Percentiles rank a stretch among this genome's conserved stretches.
phyloP scores from a whole-genome alignment of 2,113 vertebrate species.

The Odobenus rosmarus region DNA sequence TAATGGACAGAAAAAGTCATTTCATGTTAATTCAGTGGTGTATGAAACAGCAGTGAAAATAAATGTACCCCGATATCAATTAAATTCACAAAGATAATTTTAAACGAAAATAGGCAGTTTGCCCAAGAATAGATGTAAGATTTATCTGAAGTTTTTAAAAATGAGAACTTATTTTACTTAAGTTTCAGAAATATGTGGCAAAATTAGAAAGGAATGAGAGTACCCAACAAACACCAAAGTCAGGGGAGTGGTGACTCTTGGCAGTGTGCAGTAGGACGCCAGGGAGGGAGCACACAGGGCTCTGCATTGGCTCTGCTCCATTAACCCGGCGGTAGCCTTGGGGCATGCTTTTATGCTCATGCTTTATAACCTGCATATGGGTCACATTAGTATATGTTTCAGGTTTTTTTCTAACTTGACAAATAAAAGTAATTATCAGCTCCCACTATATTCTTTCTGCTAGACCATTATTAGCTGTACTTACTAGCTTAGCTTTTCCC shows the following conservation, averaged over 20 bases:
- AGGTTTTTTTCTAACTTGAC: not conserved
- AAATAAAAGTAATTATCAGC: not conserved
- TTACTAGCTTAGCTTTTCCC: not conserved
- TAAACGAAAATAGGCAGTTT: not conserved
- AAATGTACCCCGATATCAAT: not conserved
- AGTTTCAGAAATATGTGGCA: not conserved
- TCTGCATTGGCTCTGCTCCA: not conserved
- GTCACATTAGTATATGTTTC: not conserved
- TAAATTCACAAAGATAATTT: not conserved
- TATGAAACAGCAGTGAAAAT: not conserved
- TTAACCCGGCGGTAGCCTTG: not conserved
- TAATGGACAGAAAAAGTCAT: not conserved
- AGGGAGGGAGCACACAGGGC: accelerated
- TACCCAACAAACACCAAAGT: not conserved
- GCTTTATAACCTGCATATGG: not conserved
- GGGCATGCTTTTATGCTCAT: not conserved
- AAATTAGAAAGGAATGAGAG: not conserved
- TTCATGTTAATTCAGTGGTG: not conserved
- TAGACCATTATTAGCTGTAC: not conserved
- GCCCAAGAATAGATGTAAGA: not conserved
- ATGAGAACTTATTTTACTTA: not conserved
- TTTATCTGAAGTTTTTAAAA: not conserved
- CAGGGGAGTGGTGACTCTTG: not conserved
- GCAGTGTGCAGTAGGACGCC: too few relatives aligned
- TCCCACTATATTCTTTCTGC: not conserved